A percentile compares a stretch with the other conserved stretches of the same genome.
Conservation (phyloP, 2,888 invertebrate genomes). For the Flexamia atlantica region DNA sequence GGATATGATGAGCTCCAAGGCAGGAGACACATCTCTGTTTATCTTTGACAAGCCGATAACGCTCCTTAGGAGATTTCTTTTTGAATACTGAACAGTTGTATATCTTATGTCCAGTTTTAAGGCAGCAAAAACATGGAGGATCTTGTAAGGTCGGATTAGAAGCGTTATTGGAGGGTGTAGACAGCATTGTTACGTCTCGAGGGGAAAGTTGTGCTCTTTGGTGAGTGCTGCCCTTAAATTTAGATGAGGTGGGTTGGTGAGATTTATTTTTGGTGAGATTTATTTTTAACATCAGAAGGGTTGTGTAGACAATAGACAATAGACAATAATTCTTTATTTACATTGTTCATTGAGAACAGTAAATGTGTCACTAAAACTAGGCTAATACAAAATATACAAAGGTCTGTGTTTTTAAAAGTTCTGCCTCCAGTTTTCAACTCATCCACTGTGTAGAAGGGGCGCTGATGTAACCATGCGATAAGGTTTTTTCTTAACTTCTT, state of each 20-base stretch:
- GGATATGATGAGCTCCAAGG: not conserved
- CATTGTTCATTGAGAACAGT: too few species aligned
- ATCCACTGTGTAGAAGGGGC: too few species aligned
- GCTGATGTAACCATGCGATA: too few species aligned
- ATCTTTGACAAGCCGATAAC: not conserved
- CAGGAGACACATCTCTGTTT: conserved; percentile 1
- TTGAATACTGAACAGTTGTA: not conserved
- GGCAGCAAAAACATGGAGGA: not conserved
- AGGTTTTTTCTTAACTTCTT: too few species aligned
- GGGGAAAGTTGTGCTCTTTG: not conserved
- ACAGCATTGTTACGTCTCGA: not conserved
- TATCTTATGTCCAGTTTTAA: not conserved
- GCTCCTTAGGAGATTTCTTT: not conserved
- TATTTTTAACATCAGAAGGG: too few species aligned
- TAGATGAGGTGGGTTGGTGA: not conserved
- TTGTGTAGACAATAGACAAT: too few species aligned
- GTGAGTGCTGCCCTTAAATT: not conserved
- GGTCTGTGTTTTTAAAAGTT: too few species aligned
- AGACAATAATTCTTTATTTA: too few species aligned
- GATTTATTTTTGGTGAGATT: not conserved
- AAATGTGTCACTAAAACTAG: too few species aligned
- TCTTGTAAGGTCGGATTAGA: not conserved
- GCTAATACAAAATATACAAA: not conserved
- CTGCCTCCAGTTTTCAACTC: too few species aligned
- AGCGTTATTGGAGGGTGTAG: not conserved